A percentile compares a stretch with the other conserved stretches of the same genome.
Evolutionary conservation across 2,797 vertebrate genomes (phyloP).

Genomic region (Smutsia gigantea): DNA sequence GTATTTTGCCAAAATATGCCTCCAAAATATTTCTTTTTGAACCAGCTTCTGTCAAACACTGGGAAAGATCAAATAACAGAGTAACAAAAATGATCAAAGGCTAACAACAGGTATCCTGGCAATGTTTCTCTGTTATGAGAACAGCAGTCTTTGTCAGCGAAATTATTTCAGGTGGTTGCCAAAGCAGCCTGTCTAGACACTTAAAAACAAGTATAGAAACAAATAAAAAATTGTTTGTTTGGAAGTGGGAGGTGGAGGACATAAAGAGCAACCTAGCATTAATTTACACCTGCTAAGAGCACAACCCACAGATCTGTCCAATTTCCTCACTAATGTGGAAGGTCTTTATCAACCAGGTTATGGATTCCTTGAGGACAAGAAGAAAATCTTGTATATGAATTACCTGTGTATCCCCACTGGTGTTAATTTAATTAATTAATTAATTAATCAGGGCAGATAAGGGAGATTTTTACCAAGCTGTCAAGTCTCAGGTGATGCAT

Average conservation of each 20-base stretch:
- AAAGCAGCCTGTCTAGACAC: neutral
- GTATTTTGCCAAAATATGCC: neutral
- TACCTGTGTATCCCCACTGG: neutral
- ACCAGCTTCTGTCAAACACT: neutral
- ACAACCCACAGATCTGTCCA: neutral
- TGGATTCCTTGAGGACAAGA: neutral
- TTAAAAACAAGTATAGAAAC: neutral
- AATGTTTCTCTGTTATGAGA: neutral
- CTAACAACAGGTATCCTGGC: neutral
- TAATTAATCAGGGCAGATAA: neutral
- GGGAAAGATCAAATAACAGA: slow-evolving; percentile 8
- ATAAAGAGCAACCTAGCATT: neutral
- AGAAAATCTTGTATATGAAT: neutral
- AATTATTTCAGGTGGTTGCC: neutral
- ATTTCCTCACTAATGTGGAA: neutral
- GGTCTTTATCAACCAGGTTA: neutral
- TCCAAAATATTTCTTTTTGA: neutral
- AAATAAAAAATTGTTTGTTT: neutral
- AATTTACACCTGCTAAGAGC: neutral
- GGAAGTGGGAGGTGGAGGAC: no score
- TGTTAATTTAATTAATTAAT: neutral
- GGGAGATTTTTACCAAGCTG: neutral
- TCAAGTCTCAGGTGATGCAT: neutral
- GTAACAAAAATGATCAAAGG: neutral
- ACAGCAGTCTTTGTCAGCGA: neutral